Evolutionary conservation across 92 coral and sea anemone species (phyloP).

Genomic region (Isaurus tuberculatus): DNA sequence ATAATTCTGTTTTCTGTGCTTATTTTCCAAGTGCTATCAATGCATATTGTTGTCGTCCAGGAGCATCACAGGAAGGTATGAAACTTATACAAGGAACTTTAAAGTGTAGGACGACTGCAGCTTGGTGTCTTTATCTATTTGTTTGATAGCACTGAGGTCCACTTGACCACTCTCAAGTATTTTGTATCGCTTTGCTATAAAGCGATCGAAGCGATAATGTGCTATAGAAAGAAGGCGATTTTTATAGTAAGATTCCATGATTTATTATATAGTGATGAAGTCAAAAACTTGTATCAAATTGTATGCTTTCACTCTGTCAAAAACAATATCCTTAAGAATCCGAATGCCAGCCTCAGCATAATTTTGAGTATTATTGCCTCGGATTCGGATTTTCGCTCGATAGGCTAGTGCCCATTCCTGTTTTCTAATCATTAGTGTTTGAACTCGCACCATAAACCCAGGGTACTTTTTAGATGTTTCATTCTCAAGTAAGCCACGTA

Average conservation of each 20-base stretch:
- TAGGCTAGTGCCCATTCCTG: constrained; percentile 7
- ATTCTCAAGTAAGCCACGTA: constrained; percentile 9
- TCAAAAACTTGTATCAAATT: constrained; percentile 13
- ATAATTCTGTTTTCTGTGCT: background rate
- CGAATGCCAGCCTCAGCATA: constrained; percentile 18
- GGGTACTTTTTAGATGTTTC: constrained; percentile 4
- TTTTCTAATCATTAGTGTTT: constrained; percentile 10
- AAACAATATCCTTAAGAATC: constrained; percentile 16
- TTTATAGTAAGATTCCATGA: constrained; percentile 24
- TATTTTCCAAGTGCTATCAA: background rate
- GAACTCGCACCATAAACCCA: background rate
- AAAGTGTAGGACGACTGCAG: background rate
- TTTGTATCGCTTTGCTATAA: constrained; percentile 16
- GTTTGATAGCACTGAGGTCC: background rate
- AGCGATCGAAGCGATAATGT: background rate
- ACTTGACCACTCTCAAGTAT: constrained; percentile 6
- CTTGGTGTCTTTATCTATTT: background rate
- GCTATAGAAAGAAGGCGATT: constrained; percentile 16
- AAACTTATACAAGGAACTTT: background rate
- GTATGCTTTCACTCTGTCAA: constrained; percentile 25
- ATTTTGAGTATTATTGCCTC: constrained; percentile 31
- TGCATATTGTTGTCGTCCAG: background rate
- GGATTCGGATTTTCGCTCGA: background rate
- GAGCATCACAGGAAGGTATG: constrained; percentile 6
- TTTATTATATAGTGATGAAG: constrained; percentile 19